These are phyloP conservation scores for Esox masquinongy DNA, from an alignment of 2,797 vertebrate species.

Conservation along the genomic window DNA sequence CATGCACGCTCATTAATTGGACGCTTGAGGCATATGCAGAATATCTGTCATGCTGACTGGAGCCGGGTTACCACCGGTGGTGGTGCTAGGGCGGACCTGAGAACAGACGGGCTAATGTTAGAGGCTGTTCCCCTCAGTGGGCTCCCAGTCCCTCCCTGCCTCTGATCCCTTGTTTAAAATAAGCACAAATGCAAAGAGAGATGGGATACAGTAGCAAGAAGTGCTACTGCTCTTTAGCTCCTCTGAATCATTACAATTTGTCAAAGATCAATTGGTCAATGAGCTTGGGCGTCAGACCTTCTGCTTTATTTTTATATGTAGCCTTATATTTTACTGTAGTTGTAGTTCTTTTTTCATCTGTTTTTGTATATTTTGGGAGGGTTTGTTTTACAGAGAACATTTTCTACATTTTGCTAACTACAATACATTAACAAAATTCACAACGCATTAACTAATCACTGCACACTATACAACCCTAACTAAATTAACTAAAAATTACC, in stretches of 20 bases:
- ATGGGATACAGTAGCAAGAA: conserved; percentile 9
- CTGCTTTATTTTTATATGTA: background rate
- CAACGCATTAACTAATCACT: too few relatives aligned
- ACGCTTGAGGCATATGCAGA: conserved; percentile 65
- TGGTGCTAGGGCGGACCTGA: conserved; percentile 24
- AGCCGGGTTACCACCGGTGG: conserved; percentile 36
- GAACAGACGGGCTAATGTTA: conserved; percentile 22
- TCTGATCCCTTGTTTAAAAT: background rate
- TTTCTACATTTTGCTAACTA: too few relatives aligned
- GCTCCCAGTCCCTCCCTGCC: background rate
- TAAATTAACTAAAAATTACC: too few relatives aligned
- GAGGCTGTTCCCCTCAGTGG: conserved; percentile 1
- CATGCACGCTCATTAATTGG: conserved; percentile 67
- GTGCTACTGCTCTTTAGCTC: background rate
- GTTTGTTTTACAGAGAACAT: too few relatives aligned
- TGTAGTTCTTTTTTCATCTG: background rate
- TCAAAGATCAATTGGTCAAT: background rate
- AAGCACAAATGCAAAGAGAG: too few relatives aligned
- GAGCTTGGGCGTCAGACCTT: background rate
- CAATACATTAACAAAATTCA: too few relatives aligned
- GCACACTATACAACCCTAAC: too few relatives aligned
- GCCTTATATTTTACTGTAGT: background rate
- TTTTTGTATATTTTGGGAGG: too few relatives aligned
- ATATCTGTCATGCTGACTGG: conserved; percentile 56
- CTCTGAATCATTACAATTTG: background rate